Evolutionary conservation across 2,888 invertebrate genomes (phyloP), one percentile per base, ranked within the genome.

Genomic region (Chloroclystis v-ata): DNA sequence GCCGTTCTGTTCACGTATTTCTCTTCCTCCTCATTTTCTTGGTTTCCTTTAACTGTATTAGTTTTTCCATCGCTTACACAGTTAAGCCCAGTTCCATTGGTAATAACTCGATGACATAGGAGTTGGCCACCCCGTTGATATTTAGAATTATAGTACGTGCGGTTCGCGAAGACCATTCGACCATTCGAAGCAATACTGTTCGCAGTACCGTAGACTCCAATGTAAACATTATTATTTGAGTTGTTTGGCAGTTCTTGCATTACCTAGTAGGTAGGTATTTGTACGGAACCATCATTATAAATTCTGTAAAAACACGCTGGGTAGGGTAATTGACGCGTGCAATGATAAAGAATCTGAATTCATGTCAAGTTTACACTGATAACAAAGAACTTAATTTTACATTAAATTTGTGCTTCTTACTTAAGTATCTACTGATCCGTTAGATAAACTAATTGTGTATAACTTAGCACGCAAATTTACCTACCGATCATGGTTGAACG

Each of bases 181-280:
- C 66, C 69, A 52, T 69, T 75, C 8, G 64, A 62, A 29, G 65
- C 65, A 39, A 56, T 58, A 25, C 65, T 69, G 53, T 63, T 72
- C 2, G 59, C 43, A 48, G 53, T 72, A 3, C 59, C 57, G 42
- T 75, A 77, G 1, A 79, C 47, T 1, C 72, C 72, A 45, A 69
- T 78, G 50, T 75, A 75, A 20, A 75, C 62, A 4, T 64, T 69
- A 49, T 63, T 70, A 51, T 59, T 73, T 0, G 80, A 75, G 47
- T 72, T 77, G 39, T 78, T 84, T 6, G 84, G 60, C 52, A 86
- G 65, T 79, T 95, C 94, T 70, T 94, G 91, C 70, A n/a, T n/a
- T n/a, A n/a, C n/a, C n/a, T n/a, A n/a, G n/a, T n/a, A n/a, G n/a
- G n/a, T n/a, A n/a, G n/a, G n/a, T 20, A 20, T 20, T 2, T 20